Conservation (phyloP, 2,888 invertebrate genomes). For the Agrotis clavis region DNA sequence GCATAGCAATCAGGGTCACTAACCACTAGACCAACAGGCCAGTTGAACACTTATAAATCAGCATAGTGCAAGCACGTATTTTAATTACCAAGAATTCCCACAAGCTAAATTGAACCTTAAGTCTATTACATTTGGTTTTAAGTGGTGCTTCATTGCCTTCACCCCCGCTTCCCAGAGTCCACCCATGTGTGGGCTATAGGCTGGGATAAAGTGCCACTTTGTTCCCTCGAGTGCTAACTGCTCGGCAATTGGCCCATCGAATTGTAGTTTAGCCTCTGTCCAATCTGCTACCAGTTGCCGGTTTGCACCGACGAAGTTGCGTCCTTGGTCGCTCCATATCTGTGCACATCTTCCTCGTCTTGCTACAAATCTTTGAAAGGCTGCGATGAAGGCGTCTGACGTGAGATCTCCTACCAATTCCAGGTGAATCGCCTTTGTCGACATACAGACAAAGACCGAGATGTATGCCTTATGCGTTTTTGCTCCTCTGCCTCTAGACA, state of each 20-base stretch:
- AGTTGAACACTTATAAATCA: too few relatives aligned
- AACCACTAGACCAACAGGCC: too few relatives aligned
- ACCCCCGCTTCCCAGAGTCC: background rate
- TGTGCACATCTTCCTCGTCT: background rate
- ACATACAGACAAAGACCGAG: slow-evolving; percentile 6
- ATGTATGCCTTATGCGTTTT: slow-evolving; percentile 10
- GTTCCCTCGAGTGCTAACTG: slow-evolving; percentile 3
- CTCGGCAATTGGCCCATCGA: slow-evolving; percentile 12
- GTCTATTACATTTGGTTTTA: too few relatives aligned
- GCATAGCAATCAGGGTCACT: too few relatives aligned
- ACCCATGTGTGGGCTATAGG: slow-evolving; percentile 6
- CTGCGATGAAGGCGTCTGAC: slow-evolving; percentile 1
- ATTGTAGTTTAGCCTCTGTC: slow-evolving; percentile 1
- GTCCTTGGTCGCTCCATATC: slow-evolving; percentile 9
- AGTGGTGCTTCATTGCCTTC: background rate
- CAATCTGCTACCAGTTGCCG: background rate
- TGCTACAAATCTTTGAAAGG: background rate
- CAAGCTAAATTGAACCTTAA: too few relatives aligned
- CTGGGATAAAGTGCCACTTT: slow-evolving; percentile 11
- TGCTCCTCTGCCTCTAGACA: slow-evolving; percentile 1
- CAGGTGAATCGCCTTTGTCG: slow-evolving; percentile 5
- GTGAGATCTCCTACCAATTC: background rate
- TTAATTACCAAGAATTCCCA: too few relatives aligned
- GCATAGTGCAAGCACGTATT: too few relatives aligned
- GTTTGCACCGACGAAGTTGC: background rate